Percentiles rank a stretch among this genome's conserved stretches.
Evolutionary conservation across 2,797 vertebrate genomes (phyloP).

Genomic region (Sebastes miniatus): DNA sequence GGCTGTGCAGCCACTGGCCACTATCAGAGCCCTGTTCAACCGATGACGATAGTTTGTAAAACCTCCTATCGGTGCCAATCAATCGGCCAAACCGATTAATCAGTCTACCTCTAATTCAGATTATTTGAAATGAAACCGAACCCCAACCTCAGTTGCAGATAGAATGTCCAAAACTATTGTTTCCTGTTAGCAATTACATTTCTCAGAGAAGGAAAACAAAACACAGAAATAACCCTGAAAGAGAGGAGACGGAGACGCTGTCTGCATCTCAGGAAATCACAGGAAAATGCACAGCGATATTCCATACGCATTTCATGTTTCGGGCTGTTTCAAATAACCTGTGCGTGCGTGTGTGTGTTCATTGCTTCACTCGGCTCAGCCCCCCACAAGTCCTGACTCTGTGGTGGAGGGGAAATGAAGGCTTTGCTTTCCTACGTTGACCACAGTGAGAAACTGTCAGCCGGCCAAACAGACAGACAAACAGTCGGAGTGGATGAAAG

Average conservation of each 20-base stretch:
- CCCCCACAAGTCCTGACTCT: background rate
- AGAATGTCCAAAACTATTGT: background rate
- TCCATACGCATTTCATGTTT: constrained; percentile 6
- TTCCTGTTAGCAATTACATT: background rate
- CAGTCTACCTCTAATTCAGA: background rate
- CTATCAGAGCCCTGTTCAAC: too few relatives aligned
- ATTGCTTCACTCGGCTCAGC: background rate
- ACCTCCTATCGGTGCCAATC: too few relatives aligned
- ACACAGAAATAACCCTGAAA: background rate
- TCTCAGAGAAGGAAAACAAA: background rate
- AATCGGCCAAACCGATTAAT: too few relatives aligned
- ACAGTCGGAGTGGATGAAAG: constrained; percentile 24
- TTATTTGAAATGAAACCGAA: background rate
- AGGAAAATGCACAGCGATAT: background rate
- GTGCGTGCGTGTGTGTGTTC: background rate
- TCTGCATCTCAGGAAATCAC: background rate
- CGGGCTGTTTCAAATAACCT: background rate
- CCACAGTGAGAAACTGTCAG: constrained; percentile 30
- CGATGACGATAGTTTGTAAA: too few relatives aligned
- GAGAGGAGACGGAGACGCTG: background rate
- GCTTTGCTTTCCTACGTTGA: constrained; percentile 39
- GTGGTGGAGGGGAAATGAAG: constrained; percentile 37
- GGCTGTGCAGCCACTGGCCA: too few relatives aligned
- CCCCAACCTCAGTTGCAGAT: background rate
- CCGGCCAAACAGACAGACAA: constrained; percentile 21